Evolutionary conservation across 23 tunicate species (phyloP).

Genomic region (Styela clava): DNA sequence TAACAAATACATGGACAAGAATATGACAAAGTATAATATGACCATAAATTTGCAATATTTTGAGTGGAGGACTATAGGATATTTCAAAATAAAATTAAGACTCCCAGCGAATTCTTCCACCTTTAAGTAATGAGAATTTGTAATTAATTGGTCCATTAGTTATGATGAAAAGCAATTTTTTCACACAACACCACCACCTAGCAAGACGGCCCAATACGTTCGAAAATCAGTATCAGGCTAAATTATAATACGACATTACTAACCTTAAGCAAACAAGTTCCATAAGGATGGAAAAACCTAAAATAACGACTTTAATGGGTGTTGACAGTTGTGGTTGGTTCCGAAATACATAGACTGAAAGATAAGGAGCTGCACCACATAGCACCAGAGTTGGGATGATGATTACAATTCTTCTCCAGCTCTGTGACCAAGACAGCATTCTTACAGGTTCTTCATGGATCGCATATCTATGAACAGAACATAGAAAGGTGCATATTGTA

Average conservation of each 20-base stretch:
- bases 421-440: slow-evolving; percentile 24
- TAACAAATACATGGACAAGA: too few species aligned
- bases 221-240: not conserved
- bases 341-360: slow-evolving; percentile 49
- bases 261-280: slow-evolving; percentile 54
- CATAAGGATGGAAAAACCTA: slow-evolving; percentile 51
- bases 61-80: too few species aligned
- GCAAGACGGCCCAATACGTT: not conserved
- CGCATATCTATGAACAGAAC: slow-evolving; percentile 32
- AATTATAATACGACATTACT: slow-evolving; percentile 1
- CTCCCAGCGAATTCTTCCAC: too few species aligned
- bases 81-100: too few species aligned
- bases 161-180: not conserved
- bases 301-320: slow-evolving; percentile 44
- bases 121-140: too few species aligned
- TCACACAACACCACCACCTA: not conserved
- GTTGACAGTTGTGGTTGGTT: slow-evolving; percentile 33
- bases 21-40: too few species aligned
- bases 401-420: slow-evolving; percentile 34
- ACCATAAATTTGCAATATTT: too few species aligned
- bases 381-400: slow-evolving; percentile 46
- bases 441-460: slow-evolving; percentile 36
- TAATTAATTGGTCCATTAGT: not conserved
- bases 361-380: slow-evolving; percentile 68
- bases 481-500: not conserved